These are phyloP conservation scores for Muschampia plurimacula DNA, from an alignment of 2,888 invertebrate genomes.

Conservation along the genomic window DNA sequence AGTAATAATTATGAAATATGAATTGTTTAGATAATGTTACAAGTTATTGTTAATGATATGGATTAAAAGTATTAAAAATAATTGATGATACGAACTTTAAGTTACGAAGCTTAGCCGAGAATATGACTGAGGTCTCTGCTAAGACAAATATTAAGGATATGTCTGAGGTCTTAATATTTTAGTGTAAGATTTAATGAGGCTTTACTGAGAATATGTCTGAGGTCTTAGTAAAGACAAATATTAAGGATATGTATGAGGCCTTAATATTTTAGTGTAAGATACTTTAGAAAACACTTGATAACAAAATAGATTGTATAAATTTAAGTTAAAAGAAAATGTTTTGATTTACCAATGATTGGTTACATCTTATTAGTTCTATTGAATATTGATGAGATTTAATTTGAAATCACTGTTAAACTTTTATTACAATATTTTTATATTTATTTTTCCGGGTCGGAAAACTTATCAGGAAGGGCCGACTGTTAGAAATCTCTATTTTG, in stretches of 20 bases:
- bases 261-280: neutral
- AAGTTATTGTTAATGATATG: neutral
- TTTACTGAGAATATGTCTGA: slow-evolving; percentile 8
- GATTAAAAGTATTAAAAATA: neutral
- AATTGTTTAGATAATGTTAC: neutral
- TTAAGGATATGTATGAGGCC: slow-evolving; percentile 14
- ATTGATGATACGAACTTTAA: neutral
- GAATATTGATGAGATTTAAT: neutral
- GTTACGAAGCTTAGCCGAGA: slow-evolving; percentile 1
- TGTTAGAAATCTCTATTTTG: no score
- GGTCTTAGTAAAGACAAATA: slow-evolving; percentile 13
- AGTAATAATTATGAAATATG: neutral
- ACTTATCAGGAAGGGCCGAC: slow-evolving; percentile 16
- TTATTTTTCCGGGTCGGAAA: slow-evolving; percentile 9
- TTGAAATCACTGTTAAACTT: neutral
- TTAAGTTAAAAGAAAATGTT: neutral
- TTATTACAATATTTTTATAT: neutral
- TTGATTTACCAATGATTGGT: neutral
- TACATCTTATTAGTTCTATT: neutral
- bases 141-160: slow-evolving; percentile 26
- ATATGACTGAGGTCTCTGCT: slow-evolving; percentile 18
- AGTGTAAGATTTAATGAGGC: neutral
- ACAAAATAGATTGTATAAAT: no score
- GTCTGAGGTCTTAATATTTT: slow-evolving; percentile 16
- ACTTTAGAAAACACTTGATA: no score